Base-by-base conservation (phyloP, 2,113 vertebrate genomes). In the Argyrosomus japonicus region DNA sequence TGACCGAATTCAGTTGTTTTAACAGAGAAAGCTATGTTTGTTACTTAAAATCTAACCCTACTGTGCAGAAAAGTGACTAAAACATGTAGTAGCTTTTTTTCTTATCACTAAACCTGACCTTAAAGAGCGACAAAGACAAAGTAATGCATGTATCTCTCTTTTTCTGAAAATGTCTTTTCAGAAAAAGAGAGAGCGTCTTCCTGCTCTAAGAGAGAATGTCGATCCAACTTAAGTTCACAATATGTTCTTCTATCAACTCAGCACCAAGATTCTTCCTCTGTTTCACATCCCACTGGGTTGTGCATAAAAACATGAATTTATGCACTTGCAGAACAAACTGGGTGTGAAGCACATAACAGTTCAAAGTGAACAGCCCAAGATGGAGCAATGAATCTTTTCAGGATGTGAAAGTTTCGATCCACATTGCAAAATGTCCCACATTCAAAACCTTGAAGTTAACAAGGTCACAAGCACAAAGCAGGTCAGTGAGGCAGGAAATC, bases 381-480 rank as follows among this genome's bases (percentile, higher is more conserved):
- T 23, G 15, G 60, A 67, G 82, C 40, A 78, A 56, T 6, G 4
- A 58, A 45, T 27, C 61, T 62, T 74, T 70, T 69, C 48, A 61
- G 76, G 83, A 87, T 86, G 83, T 85, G 86, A 84, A 85, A 68
- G 83, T 77, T 61, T 64, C 40, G 18, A 74, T 27, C 61, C 58
- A 15, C 50, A 18, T 8, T 62, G 53, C 51, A 74, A 83, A 81
- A 84, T n/a, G 9, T 51, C 21, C 70, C 43, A 77, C 21, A 21
- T 48, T 85, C 23, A 75, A 54, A 78, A 78, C 73, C 40, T 63
- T 81, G 0, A 75, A 18, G 10, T 40, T n/a, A 72, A 21, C 13
- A 27, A 67, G 58, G 23, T 50, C 17, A 53, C 13, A 27, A 47
- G 65, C 23, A 36, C 63, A 76, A 84, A 78, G 23, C 56, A 84